These are phyloP conservation scores for Pipistrellus kuhlii DNA, from an alignment of 2,797 vertebrate species.

Conservation along the genomic window DNA sequence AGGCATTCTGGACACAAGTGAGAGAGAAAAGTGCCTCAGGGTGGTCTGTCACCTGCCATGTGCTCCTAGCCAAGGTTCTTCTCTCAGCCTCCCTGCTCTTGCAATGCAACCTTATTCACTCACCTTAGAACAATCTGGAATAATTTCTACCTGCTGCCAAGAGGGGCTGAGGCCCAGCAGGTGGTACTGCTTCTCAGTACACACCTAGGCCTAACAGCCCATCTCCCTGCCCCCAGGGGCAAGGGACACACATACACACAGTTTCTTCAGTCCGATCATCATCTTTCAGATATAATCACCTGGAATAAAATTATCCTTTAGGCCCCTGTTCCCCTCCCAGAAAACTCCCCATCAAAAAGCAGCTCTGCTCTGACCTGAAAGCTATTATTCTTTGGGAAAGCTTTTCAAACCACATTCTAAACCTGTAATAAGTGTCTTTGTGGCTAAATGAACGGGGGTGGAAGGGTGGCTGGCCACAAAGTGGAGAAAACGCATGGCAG, in stretches of 20 bases:
- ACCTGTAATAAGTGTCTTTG: neutral
- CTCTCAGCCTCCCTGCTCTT: constrained; percentile 50
- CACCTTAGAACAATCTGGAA: constrained; percentile 74
- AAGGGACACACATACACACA: neutral
- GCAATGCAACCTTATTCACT: constrained; percentile 50
- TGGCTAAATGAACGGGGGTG: neutral
- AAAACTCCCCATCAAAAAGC: neutral
- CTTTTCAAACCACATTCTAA: neutral
- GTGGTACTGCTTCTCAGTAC: constrained; percentile 80
- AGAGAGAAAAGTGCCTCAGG: too few relatives aligned
- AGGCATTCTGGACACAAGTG: neutral
- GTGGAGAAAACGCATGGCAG: neutral
- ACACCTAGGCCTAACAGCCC: constrained; percentile 76
- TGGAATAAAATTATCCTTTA: neutral
- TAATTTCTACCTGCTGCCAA: constrained; percentile 67
- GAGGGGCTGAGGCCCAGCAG: constrained; percentile 75
- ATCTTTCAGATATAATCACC: neutral
- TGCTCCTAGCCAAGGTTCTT: neutral
- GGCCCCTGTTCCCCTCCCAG: neutral
- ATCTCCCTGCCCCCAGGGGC: constrained; percentile 77
- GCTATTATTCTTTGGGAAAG: neutral
- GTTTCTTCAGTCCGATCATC: neutral
- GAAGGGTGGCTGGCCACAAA: neutral
- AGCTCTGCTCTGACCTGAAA: neutral
- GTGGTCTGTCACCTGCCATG: constrained; percentile 23